Percentiles rank a stretch among this genome's conserved stretches.
Conservation (phyloP, 2,797 vertebrate species). For the Esox lucius region DNA sequence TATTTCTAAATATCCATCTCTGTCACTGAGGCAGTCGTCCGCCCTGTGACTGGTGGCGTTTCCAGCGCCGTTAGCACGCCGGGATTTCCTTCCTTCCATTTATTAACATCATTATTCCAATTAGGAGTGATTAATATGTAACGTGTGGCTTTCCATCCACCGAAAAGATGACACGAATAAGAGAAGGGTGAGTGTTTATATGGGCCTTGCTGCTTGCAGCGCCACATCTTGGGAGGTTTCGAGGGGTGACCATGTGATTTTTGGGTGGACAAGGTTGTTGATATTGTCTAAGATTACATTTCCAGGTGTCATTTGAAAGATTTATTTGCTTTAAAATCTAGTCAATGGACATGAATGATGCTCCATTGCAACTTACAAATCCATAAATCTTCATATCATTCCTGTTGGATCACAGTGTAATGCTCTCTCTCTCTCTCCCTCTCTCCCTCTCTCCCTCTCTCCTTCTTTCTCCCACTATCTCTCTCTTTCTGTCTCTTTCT, state of each 20-base stretch:
- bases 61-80: slow-evolving; percentile 37
- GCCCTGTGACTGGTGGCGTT: slow-evolving; percentile 10
- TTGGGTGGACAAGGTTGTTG: slow-evolving; percentile 8
- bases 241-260: slow-evolving; percentile 12
- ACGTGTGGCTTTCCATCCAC: slow-evolving; percentile 33
- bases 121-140: slow-evolving; percentile 32
- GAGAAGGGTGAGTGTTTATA: slow-evolving; percentile 29
- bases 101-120: slow-evolving; percentile 29
- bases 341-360: slow-evolving; percentile 42
- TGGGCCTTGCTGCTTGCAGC: slow-evolving; percentile 37
- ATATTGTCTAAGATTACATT: slow-evolving; percentile 55
- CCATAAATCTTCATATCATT: slow-evolving; percentile 34
- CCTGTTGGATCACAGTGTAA: slow-evolving; percentile 45
- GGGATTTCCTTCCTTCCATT: slow-evolving; percentile 35
- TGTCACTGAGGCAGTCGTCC: slow-evolving; percentile 9
- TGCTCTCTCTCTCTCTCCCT: neutral
- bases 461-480: too few species aligned
- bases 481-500: too few species aligned
- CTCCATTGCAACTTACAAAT: slow-evolving; percentile 59
- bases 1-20: slow-evolving; percentile 13
- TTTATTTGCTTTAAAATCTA: slow-evolving; percentile 52
- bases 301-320: slow-evolving; percentile 51
- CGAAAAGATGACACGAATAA: slow-evolving; percentile 36
- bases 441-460: too few species aligned
- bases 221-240: slow-evolving; percentile 27